Evolutionary conservation across 2,113 vertebrate species (phyloP), one percentile per base, ranked within the genome.

Genomic region (Myxocyprinus asiaticus): DNA sequence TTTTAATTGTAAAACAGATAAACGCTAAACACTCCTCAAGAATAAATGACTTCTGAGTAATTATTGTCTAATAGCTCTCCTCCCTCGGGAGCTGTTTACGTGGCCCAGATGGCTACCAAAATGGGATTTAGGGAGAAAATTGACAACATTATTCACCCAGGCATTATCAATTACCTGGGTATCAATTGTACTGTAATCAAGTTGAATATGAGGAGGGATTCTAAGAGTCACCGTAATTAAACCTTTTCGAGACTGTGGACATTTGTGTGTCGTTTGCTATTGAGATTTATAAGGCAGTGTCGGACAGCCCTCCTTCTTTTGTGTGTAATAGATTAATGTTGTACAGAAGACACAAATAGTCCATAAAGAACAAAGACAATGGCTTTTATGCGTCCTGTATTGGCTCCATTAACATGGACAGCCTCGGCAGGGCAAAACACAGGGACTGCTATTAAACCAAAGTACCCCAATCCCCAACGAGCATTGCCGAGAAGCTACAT

Each of bases 21-120:
- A 97, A 94, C 94, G 96, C 96, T 98, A 96, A 99, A 98, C 96
- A 98, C 95, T 96, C 96, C 95, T 96, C 94, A 98, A 97, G 79
- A 97, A 95, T 95, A 83, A 98, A 98, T 97, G 95, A 97, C 96
- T 97, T 98, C 94, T 95, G 96, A 98, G 97, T 98, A 98, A 99
- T 99, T 97, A 97, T 96, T 94, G 95, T 95, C 97, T 97, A 98
- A 97, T 97, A 98, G 96, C 95, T 95, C 93, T 92, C 91, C 82
- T 98, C 97, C 94, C 97, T 92, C 92, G 96, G 95, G 98, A 94
- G 95, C 94, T 94, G 95, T 98, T 97, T 91, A 93, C 94, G 90
- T 95, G 96, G 94, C 96, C 96, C 98, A 99, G 97, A 99, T 99
- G 98, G 97, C 95, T 95, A 96, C 95, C 96, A 97, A 97, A 98